Base-by-base conservation (phyloP, 1,140 invertebrate species). In the Drosophila baimaii region DNA sequence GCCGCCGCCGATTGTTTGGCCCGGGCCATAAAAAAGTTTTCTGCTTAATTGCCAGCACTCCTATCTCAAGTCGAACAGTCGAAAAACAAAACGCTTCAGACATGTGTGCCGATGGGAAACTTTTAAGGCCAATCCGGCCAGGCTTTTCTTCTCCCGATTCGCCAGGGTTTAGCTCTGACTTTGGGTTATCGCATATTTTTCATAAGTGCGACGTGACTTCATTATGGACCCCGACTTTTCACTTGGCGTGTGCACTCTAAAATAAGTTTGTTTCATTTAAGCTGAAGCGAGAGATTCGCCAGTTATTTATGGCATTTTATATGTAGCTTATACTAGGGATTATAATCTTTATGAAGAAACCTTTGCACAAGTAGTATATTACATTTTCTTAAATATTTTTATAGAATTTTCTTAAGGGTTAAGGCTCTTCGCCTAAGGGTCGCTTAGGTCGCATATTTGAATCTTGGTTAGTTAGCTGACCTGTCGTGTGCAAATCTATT, bases 191-290 rank as follows among this genome's bases (percentile, higher is more conserved):
- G 65, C 75, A 81, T 84, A 81, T 90, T 90, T 90, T 88, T 84
- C 80, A 90, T 81, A 90, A 90, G 77, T 84, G 83, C 78, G 74
- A 90, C 88, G 88, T 90, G 88, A 90, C 88, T 90, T 89, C 80
- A 90, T 90, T 90, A 90, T 77, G 70, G 66, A 65, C 59, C 69
- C 61, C 51, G 49, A 61, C 47, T 37, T 55, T 52, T 52, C 3
- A 65, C 12, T 19, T 29, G 19, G 10, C 7, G 7, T 13, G 12
- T 33, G 39, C 62, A 62, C 56, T 44, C 57, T 9, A 25, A 62
- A 33, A 31, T 13, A 65, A 44, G 23, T 29, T 13, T 9, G 7
- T 17, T 8, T n/a, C 13, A 2, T 8, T 35, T n/a, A 12, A 25
- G 12, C 8, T 1, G 13, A 35, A 23, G 5, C 10, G 2, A 5